phyloP scores from a whole-genome alignment of 1,140 invertebrate species.

The Caerostris extrusa region DNA sequence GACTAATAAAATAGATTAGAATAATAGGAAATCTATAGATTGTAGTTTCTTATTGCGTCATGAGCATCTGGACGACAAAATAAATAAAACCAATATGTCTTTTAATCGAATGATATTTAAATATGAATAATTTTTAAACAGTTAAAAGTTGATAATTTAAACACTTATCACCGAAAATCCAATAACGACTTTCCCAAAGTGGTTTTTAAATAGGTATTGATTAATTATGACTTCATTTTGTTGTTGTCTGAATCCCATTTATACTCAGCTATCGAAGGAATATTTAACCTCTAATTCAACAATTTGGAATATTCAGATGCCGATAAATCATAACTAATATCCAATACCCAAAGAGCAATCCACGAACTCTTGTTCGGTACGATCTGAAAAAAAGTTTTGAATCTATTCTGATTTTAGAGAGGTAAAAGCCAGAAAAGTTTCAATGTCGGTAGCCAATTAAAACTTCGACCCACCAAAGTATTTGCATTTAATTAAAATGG shows the following conservation, averaged over 20 bases:
- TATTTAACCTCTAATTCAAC: background rate
- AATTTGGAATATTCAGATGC: background rate
- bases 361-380: background rate
- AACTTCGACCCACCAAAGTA: background rate
- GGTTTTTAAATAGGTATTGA: background rate
- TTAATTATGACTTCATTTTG: background rate
- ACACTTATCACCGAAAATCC: too few relatives aligned
- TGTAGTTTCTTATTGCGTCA: too few relatives aligned
- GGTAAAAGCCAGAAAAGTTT: background rate
- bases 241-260: background rate
- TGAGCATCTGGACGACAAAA: too few relatives aligned
- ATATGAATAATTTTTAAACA: too few relatives aligned
- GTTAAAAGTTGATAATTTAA: too few relatives aligned
- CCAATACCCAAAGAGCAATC: background rate
- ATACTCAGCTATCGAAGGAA: background rate
- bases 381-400: background rate
- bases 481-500: constrained; percentile 46
- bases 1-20: too few relatives aligned
- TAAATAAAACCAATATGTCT: too few relatives aligned
- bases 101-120: too few relatives aligned
- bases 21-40: too few relatives aligned
- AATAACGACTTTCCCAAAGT: background rate
- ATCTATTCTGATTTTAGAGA: background rate
- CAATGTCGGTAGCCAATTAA: background rate
- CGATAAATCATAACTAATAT: constrained; percentile 24